Base-by-base conservation (phyloP, 2,888 invertebrate species). In the Yponomeuta sedellus region DNA sequence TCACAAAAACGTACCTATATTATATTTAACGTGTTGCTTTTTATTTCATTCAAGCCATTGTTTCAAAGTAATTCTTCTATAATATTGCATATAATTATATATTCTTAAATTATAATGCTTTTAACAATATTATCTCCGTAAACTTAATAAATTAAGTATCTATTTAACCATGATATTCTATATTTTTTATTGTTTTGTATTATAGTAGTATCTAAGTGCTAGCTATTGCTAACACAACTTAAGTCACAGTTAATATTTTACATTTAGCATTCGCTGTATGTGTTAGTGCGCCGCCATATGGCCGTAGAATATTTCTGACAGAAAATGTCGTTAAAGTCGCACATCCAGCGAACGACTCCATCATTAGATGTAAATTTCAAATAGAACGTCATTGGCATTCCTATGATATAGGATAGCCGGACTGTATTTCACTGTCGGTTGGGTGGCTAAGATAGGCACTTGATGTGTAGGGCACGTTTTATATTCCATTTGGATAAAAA, bases 151-250 rank as follows among this genome's bases (percentile, higher is more conserved):
- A 61, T 61, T 61, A 61, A 28, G 61, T n/a, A 34, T 16, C 16
- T 52, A 52, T 52, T 1, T 52, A 52, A 52, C 44, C 44, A 52
- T 52, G 12, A 52, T 52, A 52, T 16, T 52, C 44, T 16, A 52
- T 16, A 52, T 52, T 52, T n/a, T 16, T 52, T 16, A 52, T 52
- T 1, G 12, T 5, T 44, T 44, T 1, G 12, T 5, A 8, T 44
- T 44, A 44, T 44, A 44, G 12, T 12, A 44, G 11, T 44, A 44
- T 12, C 10, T 44, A 44, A 25, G 25, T 25, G 25, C 25, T 1
- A 3, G 11, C 11, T 83, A 83, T 82, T 81, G 78, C 81, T 83
- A 80, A 75, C 69, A 71, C 75, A 80, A 82, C 74, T 66, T 71
- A 70, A 71, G 68, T 80, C 75, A 75, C 76, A 76, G 76, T 34